Evolutionary conservation across 2,888 invertebrate species (phyloP).

Genomic region (Caenorhabditis parvicauda): DNA sequence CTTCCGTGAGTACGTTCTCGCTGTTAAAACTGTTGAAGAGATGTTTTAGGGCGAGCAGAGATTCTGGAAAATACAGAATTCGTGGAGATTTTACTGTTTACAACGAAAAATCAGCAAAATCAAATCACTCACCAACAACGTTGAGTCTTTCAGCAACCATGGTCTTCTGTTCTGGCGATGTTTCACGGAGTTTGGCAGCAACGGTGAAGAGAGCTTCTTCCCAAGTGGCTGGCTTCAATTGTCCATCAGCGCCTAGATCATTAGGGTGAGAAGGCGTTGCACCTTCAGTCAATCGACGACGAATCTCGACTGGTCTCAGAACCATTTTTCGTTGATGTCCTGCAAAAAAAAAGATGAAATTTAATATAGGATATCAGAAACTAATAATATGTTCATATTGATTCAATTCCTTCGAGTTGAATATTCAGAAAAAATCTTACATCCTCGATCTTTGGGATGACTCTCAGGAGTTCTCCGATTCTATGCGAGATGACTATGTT

Average conservation of each 20-base stretch:
- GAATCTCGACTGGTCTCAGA: constrained; percentile 94
- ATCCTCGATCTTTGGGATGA: constrained; percentile 91
- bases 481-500: constrained; percentile 95
- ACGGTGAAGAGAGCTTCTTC: constrained; percentile 83
- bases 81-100: background rate
- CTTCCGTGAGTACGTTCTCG: constrained; percentile 85
- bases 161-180: constrained; percentile 74
- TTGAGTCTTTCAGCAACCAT: constrained; percentile 75
- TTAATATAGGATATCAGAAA: no score
- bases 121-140: constrained; percentile 46
- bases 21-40: constrained; percentile 82
- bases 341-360: constrained; percentile 61
- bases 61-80: constrained; percentile 48
- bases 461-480: constrained; percentile 90
- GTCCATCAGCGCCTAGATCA: constrained; percentile 72
- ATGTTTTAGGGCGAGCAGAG: constrained; percentile 87
- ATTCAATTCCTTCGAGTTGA: no score
- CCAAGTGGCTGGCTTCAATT: constrained; percentile 77
- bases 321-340: constrained; percentile 98
- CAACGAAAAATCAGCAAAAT: constrained; percentile 69
- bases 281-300: constrained; percentile 93
- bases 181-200: constrained; percentile 72
- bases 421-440: no score
- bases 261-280: constrained; percentile 87
- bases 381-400: no score